A percentile compares a stretch with the other conserved stretches of the same genome.
Conservation (phyloP, 2,888 invertebrate species). For the Arge pagana region DNA sequence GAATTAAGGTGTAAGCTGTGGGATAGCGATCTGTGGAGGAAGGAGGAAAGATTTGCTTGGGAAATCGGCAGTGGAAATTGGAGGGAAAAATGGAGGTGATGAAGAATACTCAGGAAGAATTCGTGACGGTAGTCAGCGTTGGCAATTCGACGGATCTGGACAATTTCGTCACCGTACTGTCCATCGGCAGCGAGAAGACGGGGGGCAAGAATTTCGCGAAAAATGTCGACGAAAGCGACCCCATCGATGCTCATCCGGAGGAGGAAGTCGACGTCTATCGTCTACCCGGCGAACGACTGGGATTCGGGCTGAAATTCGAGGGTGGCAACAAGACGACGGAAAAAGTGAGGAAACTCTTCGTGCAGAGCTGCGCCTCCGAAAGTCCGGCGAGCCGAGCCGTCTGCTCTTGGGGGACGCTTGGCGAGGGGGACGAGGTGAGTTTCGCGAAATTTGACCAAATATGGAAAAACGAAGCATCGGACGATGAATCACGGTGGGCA, state of each 20-base stretch:
- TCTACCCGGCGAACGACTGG: conserved; percentile 86
- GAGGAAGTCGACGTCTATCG: conserved; percentile 83
- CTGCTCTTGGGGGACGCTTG: conserved; percentile 82
- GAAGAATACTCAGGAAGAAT: conserved; percentile 49
- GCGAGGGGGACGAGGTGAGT: conserved; percentile 79
- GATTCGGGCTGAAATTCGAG: conserved; percentile 90
- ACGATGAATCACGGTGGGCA: too few relatives aligned
- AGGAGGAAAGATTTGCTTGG: not conserved
- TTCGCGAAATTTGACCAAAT: not conserved
- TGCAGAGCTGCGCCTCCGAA: conserved; percentile 86
- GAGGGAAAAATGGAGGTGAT: conserved; percentile 37
- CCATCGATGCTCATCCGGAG: conserved; percentile 54
- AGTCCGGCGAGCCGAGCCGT: conserved; percentile 85
- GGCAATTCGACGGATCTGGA: conserved; percentile 44
- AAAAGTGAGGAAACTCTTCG: conserved; percentile 79
- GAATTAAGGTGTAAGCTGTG: not conserved
- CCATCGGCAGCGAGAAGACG: conserved; percentile 60
- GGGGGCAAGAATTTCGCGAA: conserved; percentile 9
- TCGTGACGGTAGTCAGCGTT: conserved; percentile 68
- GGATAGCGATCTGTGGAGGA: not conserved
- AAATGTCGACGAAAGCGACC: conserved; percentile 11
- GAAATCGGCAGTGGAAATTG: not conserved
- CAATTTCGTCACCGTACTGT: conserved; percentile 67
- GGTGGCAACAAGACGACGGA: conserved; percentile 84
- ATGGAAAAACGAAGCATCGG: too few relatives aligned